Conservation (phyloP, 64 coral and sea anemone species). For the Stylophora pistillata region DNA sequence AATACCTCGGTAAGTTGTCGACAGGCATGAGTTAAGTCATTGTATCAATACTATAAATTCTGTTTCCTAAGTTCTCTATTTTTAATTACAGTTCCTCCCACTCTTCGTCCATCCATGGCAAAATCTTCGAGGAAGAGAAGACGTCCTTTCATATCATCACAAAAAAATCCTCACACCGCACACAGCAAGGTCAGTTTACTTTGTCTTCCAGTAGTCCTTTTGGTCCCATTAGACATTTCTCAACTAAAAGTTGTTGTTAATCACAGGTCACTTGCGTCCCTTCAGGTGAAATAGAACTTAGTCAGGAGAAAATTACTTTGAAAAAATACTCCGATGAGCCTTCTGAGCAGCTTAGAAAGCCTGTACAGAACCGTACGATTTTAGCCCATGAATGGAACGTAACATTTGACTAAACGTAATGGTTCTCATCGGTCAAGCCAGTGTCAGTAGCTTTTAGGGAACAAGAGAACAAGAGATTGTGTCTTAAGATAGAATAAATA, state of each 20-base stretch:
- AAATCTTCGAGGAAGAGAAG: slow-evolving; percentile 24
- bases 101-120: slow-evolving; percentile 13
- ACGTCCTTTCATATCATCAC: slow-evolving; percentile 4
- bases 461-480: too few relatives aligned
- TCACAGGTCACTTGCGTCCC: not conserved
- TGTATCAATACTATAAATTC: not conserved
- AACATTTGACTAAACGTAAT: too few relatives aligned
- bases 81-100: not conserved
- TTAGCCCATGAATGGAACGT: too few relatives aligned
- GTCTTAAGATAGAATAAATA: too few relatives aligned
- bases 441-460: too few relatives aligned
- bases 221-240: not conserved
- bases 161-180: not conserved
- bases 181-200: slow-evolving; percentile 13
- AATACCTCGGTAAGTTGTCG: slow-evolving; percentile 82
- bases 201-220: not conserved
- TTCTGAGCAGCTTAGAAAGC: too few relatives aligned
- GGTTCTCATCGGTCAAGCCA: too few relatives aligned
- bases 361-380: too few relatives aligned
- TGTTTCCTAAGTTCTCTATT: not conserved
- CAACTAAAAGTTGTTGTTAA: not conserved
- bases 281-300: too few relatives aligned
- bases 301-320: too few relatives aligned
- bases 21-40: not conserved
- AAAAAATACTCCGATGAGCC: too few relatives aligned